Evolutionary conservation across 2,113 vertebrate species (phyloP).

Genomic region (Orthonyx spaldingii): DNA sequence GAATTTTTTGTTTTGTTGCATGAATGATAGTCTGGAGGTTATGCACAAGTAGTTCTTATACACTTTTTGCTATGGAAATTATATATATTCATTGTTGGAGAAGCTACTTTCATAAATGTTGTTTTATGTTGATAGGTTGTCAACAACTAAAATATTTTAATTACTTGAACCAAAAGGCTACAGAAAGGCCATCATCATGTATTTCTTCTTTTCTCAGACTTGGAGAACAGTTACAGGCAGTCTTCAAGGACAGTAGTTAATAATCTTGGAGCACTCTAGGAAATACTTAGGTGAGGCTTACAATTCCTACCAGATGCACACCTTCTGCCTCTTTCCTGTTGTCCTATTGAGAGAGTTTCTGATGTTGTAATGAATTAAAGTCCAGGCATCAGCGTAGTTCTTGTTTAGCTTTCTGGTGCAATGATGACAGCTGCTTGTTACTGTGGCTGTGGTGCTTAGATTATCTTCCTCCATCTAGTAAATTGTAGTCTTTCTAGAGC

Average conservation of each 20-base stretch:
- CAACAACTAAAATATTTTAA: not conserved
- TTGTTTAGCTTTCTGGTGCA: not conserved
- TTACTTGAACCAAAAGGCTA: not conserved
- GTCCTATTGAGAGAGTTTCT: not conserved
- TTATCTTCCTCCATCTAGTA: not conserved
- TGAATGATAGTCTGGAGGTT: not conserved
- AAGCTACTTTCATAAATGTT: not conserved
- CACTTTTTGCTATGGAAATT: not conserved
- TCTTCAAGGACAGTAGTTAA: not conserved
- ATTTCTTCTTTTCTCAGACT: constrained; percentile 23
- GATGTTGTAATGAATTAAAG: not conserved
- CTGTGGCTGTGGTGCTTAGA: not conserved
- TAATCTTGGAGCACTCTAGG: not conserved
- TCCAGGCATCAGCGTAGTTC: not conserved
- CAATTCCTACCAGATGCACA: not conserved
- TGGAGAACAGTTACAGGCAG: not conserved
- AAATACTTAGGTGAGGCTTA: not conserved
- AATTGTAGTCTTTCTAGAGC: not conserved
- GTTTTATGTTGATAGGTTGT: not conserved
- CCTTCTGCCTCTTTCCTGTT: not conserved
- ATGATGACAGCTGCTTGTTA: not conserved
- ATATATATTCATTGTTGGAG: not conserved
- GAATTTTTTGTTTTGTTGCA: not conserved
- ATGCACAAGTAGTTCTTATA: not conserved
- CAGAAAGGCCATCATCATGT: not conserved